Percentiles rank a stretch among this genome's conserved stretches.
Conservation (phyloP, 2,888 invertebrate species). For the Campoplex capitator region DNA sequence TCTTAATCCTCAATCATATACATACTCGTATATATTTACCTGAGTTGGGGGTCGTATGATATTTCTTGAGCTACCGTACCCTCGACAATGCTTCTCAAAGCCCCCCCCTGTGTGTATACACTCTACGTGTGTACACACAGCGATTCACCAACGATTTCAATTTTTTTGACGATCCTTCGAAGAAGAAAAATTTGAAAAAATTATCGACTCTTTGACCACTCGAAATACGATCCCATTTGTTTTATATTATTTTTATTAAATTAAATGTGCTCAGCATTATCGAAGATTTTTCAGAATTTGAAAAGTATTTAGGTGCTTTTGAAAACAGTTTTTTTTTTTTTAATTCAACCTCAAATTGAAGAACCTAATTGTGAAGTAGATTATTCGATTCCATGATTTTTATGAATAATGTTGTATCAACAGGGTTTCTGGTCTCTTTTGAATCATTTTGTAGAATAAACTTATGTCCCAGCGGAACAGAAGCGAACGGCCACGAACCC, state of each 20-base stretch:
- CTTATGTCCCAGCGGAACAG: constrained; percentile 31
- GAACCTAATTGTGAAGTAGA: background rate
- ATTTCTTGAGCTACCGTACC: constrained; percentile 30
- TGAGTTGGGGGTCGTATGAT: constrained; percentile 5
- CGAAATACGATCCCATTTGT: background rate
- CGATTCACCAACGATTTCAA: background rate
- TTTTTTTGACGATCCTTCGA: background rate
- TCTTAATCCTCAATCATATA: constrained; percentile 53
- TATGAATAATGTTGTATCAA: background rate
- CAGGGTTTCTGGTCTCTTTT: background rate
- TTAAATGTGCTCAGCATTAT: background rate
- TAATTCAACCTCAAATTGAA: background rate
- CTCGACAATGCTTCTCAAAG: constrained; percentile 21
- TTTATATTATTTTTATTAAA: background rate
- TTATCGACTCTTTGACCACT: background rate
- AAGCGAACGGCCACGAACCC: constrained; percentile 64
- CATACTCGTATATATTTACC: constrained; percentile 1
- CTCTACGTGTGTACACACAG: background rate
- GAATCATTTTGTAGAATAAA: background rate
- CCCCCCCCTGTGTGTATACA: background rate
- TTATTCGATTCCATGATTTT: background rate
- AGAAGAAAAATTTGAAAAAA: background rate
- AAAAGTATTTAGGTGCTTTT: too few species aligned
- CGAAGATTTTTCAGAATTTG: background rate
- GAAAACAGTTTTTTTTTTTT: background rate